Evolutionary conservation across 1,140 invertebrate genomes (phyloP), one percentile per base, ranked within the genome.

Genomic region (Pectinophora gossypiella): DNA sequence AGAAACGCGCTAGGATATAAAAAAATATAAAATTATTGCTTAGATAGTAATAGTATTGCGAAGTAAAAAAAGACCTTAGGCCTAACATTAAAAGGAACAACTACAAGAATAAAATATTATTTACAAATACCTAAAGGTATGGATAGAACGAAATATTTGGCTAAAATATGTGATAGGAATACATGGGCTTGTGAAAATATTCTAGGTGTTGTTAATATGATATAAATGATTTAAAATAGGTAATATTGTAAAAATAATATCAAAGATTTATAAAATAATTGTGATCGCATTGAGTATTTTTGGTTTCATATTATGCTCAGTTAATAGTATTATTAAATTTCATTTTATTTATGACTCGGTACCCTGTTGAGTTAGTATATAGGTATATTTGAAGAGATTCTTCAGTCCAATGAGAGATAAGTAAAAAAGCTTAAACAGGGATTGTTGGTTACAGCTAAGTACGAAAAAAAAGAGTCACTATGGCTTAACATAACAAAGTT

Each of bases 21-120:
- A 51, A 57, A 55, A 56, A 57, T 64, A 68, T 57, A 82, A 82
- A 84, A 77, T 81, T 81, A 85, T 83, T 83, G 79, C 79, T 80
- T 80, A 85, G 48, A 76, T 66, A 70, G 65, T 76, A 77, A 68
- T 68, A 80, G 77, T 81, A 85, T 85, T 83, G 79, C 82, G 77
- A 85, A 82, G 76, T 83, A 82, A 76, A 68, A n/a, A 73, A 78
- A 68, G 76, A 79, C 77, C 77, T 85, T 77, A 82, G 78, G 79
- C 71, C 78, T 82, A 83, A 72, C 50, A 61, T 70, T 66, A 73
- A 82, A 83, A 85, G 72, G 67, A 83, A 78, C 73, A 59, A 71
- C 76, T 85, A 83, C 77, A 76, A 80, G 74, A 81, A 79, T 83
- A 81, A 81, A 82, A 77, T 77, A 79, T 75, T 85, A 83, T 83